Percentiles rank a stretch among this genome's conserved stretches.
These are phyloP conservation scores for Catotricha subobsoleta DNA, from an alignment of 2,888 invertebrate genomes.

Conservation along the genomic window DNA sequence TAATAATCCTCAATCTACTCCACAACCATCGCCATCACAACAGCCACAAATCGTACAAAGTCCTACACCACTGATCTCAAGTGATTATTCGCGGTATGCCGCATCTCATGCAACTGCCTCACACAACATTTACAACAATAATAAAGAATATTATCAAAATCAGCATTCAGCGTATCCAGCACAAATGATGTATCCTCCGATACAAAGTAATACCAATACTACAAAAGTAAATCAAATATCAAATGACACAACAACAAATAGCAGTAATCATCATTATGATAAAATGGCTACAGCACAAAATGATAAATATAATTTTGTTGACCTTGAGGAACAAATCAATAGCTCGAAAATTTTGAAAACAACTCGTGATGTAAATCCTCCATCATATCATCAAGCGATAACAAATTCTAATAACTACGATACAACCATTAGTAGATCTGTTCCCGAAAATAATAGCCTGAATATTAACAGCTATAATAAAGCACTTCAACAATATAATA, in stretches of 20 bases:
- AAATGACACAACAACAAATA: background rate
- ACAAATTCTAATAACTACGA: background rate
- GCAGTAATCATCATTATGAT: background rate
- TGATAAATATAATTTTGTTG: background rate
- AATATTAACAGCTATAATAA: background rate
- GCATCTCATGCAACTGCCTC: too few relatives aligned
- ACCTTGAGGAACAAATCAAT: conserved; percentile 7
- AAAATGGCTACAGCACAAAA: background rate
- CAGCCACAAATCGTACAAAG: background rate
- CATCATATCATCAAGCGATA: too few relatives aligned
- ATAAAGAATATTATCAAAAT: background rate
- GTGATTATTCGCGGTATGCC: too few relatives aligned
- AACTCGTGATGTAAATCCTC: too few relatives aligned
- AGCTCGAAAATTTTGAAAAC: conserved; percentile 6
- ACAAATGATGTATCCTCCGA: background rate
- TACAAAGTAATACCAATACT: background rate
- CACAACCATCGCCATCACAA: background rate
- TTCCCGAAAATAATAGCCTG: too few relatives aligned
- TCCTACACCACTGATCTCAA: conserved; percentile 2
- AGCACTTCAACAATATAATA: background rate
- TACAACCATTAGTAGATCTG: background rate
- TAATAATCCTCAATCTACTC: background rate
- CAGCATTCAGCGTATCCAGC: background rate
- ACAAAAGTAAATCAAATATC: background rate
- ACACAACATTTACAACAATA: background rate